Base-by-base conservation (phyloP, 2,797 vertebrate species). In the Hoplostethus atlanticus region DNA sequence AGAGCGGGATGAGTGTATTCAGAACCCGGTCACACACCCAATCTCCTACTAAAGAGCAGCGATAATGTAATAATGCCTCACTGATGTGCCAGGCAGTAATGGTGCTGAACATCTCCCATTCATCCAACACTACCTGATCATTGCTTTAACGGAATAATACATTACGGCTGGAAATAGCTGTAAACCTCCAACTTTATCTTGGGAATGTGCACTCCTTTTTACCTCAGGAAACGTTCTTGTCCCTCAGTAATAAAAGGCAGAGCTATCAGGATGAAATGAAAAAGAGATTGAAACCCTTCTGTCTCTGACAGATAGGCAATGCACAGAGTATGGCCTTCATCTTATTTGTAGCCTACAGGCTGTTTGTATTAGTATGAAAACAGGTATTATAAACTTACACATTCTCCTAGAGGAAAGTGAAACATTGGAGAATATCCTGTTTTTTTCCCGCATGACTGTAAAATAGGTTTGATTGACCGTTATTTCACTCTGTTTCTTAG, bases 51-150 rank as follows among this genome's bases (percentile, higher is more conserved):
- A 97, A 97, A 96, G 95, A 96, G 96, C 96, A 96, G 95, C 94
- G 94, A 95, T 96, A 96, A 96, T 96, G 95, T 96, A 96, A 97
- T 97, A 96, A 97, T 96, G 96, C 96, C 95, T 95, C 95, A 95
- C 94, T 95, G 96, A 97, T 96, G 96, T 96, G 95, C 95, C 95
- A 94, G 95, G 92, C 96, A 92, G 96, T 96, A 96, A 97, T 97
- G 96, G 95, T 96, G 95, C 96, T 95, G 96, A 97, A 97, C 96
- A 95, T 95, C 96, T 96, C 95, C 95, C 96, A 96, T 96, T 96
- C 96, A 96, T 96, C 96, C 96, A 95, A 96, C 94, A 93, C 95
- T 96, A 96, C 95, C 96, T 97, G 96, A 96, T 95, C 94, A 95
- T 95, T 95, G 95, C 96, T 96, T 96, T 95, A 96, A 96, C 94